A percentile compares a stretch with the other conserved stretches of the same genome.
Evolutionary conservation across 2,888 invertebrate species (phyloP).

Genomic region (Drosophila koepferae): DNA sequence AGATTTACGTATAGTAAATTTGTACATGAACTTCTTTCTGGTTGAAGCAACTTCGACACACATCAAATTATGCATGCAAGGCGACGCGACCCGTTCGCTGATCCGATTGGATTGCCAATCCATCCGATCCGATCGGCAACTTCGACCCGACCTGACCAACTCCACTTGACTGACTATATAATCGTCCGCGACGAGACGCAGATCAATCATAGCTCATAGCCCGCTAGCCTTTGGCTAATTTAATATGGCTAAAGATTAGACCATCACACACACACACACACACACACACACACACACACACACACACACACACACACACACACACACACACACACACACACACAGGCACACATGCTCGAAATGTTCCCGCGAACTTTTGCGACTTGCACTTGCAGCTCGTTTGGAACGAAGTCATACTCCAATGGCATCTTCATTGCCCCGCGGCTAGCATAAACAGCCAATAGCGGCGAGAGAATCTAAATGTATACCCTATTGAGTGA

Average conservation of each 20-base stretch:
- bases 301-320: conserved; percentile 15
- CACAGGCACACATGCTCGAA: conserved; percentile 24
- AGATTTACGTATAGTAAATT: conserved; percentile 24
- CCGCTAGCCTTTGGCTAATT: conserved; percentile 74
- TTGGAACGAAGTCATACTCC: conserved; percentile 44
- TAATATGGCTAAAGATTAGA: conserved; percentile 81
- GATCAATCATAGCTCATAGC: conserved; percentile 68
- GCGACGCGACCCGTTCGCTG: conserved; percentile 48
- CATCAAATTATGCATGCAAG: conserved; percentile 77
- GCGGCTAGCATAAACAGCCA: conserved; percentile 59
- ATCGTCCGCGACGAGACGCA: conserved; percentile 70
- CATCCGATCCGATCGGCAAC: conserved; percentile 40
- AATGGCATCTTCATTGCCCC: conserved; percentile 38
- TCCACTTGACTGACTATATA: conserved; percentile 59
- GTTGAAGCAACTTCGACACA: conserved; percentile 70
- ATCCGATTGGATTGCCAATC: conserved; percentile 47
- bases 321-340: not conserved
- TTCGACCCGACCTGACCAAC: conserved; percentile 54
- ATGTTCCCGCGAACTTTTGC: conserved; percentile 79
- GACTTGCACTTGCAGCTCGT: conserved; percentile 70
- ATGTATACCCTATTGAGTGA: conserved; percentile 20
- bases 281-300: not conserved
- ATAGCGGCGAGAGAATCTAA: conserved; percentile 40
- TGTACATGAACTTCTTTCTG: conserved; percentile 37
- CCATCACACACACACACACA: conserved; percentile 50